A percentile compares a stretch with the other conserved stretches of the same genome.
These are phyloP conservation scores for Drosophila sp. DNA, from an alignment of 1,140 invertebrate genomes.

Conservation along the genomic window DNA sequence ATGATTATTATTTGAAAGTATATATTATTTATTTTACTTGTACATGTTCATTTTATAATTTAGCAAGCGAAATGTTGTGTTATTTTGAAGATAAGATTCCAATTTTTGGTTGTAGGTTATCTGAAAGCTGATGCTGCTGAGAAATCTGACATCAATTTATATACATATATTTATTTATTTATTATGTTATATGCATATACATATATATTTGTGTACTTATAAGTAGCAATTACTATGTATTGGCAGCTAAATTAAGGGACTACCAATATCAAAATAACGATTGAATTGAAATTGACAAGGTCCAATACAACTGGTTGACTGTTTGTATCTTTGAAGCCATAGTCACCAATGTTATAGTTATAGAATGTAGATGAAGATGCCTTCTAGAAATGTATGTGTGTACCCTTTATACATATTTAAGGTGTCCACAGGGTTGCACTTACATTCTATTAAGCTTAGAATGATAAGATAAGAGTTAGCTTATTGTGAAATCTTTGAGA, in stretches of 20 bases:
- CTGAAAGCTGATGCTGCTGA: too few species aligned
- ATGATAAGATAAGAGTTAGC: background rate
- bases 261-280: slow-evolving; percentile 3
- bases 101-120: too few species aligned
- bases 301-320: background rate
- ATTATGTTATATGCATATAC: too few species aligned
- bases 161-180: too few species aligned
- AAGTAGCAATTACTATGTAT: too few species aligned
- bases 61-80: background rate
- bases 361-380: background rate
- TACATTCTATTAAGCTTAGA: background rate
- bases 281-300: background rate
- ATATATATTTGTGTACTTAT: too few species aligned
- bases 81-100: too few species aligned
- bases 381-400: too few species aligned
- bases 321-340: slow-evolving; percentile 3
- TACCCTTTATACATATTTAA: background rate
- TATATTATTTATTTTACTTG: too few species aligned
- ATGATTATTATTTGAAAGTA: too few species aligned
- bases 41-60: background rate
- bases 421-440: background rate
- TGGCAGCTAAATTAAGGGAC: background rate
- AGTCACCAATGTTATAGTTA: background rate
- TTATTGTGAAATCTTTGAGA: slow-evolving; percentile 3
- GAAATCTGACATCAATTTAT: too few species aligned